A percentile compares a stretch with the other conserved stretches of the same genome.
Conservation (phyloP, 2,797 vertebrate genomes). For the Mycteria americana region DNA sequence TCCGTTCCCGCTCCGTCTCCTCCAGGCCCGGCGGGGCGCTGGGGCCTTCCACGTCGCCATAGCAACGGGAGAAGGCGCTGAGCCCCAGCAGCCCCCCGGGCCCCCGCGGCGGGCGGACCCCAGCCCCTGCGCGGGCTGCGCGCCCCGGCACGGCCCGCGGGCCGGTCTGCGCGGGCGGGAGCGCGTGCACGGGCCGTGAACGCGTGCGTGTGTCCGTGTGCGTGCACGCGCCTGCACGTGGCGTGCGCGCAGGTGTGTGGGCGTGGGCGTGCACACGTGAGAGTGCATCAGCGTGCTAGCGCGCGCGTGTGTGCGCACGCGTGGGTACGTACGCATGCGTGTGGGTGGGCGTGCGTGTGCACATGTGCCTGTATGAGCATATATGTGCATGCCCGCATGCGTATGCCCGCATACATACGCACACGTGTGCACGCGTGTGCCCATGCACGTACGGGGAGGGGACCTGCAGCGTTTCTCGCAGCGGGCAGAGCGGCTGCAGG, state of each 20-base stretch:
- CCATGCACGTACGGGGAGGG: accelerated
- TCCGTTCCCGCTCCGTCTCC: background rate
- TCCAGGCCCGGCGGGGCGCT: background rate
- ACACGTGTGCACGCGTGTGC: accelerated
- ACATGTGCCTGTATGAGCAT: no score
- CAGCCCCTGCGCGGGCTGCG: background rate
- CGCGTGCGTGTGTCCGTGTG: background rate
- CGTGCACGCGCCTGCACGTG: accelerated
- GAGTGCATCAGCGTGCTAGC: no score
- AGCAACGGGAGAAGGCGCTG: background rate
- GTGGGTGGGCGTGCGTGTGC: no score
- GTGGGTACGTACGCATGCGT: no score
- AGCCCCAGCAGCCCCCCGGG: background rate
- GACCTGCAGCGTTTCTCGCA: accelerated
- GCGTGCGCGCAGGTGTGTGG: background rate
- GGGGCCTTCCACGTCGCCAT: background rate
- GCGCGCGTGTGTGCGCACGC: background rate
- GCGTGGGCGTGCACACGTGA: background rate
- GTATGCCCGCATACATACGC: background rate
- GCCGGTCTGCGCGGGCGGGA: background rate
- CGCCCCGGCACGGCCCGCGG: background rate
- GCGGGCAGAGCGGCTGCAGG: background rate
- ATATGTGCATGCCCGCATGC: background rate
- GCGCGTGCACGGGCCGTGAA: accelerated
- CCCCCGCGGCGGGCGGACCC: background rate